These are phyloP conservation scores for Pelodytes ibericus DNA, from an alignment of 2,797 vertebrate genomes.

Conservation along the genomic window DNA sequence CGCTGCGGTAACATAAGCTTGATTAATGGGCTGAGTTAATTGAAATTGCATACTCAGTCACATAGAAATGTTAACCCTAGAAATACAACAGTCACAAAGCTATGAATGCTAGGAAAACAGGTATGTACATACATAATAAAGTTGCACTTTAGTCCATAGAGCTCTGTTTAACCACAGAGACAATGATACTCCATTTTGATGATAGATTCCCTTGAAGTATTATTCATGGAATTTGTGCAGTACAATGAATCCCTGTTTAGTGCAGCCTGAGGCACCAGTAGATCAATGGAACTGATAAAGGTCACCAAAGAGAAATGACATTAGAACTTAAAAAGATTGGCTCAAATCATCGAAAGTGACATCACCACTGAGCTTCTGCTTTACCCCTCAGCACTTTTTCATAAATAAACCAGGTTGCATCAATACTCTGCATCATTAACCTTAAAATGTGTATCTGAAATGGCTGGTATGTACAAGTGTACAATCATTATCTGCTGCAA, in stretches of 20 bases:
- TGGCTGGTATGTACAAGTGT: background rate
- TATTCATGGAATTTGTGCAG: constrained; percentile 2
- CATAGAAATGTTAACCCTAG: no score
- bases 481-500: background rate
- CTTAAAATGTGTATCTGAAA: background rate
- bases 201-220: background rate
- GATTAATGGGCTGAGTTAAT: no score
- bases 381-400: background rate
- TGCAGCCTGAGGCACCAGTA: background rate
- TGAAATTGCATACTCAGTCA: no score
- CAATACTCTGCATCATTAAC: background rate
- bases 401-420: background rate
- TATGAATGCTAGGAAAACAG: no score
- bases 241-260: constrained; percentile 2
- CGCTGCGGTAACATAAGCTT: no score
- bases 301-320: background rate
- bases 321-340: background rate
- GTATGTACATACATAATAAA: background rate
- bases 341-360: background rate
- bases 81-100: no score
- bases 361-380: background rate
- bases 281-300: background rate
- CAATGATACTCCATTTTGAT: background rate
- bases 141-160: background rate
- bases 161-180: background rate